Conservation (phyloP, 2,113 vertebrate species). For the Andinoacara biseriatus region DNA sequence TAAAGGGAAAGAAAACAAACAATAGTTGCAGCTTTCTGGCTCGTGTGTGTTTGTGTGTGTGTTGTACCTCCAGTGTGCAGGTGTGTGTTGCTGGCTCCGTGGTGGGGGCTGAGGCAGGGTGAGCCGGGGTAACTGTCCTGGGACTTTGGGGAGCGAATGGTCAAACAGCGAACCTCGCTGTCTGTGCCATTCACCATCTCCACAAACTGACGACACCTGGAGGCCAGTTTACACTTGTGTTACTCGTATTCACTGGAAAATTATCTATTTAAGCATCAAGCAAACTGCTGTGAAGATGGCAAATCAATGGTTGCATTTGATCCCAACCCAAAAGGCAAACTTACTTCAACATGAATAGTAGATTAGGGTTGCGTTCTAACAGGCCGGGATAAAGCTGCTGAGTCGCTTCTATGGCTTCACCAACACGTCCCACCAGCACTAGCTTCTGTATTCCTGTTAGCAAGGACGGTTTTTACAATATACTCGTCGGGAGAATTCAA, state of each 20-base stretch:
- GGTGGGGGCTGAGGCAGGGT: conserved; percentile 91
- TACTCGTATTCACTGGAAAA: background rate
- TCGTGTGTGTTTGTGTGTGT: background rate
- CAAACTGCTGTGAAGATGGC: background rate
- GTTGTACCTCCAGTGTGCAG: conserved; percentile 86
- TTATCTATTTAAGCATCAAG: background rate
- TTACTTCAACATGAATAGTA: conserved; percentile 99
- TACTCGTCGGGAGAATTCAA: background rate
- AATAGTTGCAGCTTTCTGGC: background rate
- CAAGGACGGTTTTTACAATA: conserved; percentile 16
- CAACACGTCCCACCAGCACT: conserved; percentile 95
- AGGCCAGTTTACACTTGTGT: background rate
- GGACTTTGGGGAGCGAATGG: conserved; percentile 91
- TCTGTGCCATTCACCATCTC: conserved; percentile 99
- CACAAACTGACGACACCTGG: conserved; percentile 97
- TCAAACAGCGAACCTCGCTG: conserved; percentile 95
- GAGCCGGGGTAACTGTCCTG: conserved; percentile 96
- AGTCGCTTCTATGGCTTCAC: conserved; percentile 95
- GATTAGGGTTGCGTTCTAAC: conserved; percentile 95
- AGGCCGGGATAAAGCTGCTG: conserved; percentile 95
- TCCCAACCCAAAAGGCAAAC: conserved; percentile 40
- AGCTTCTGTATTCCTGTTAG: conserved; percentile 95
- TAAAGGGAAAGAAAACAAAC: background rate
- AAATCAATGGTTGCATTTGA: background rate
- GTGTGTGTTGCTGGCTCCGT: conserved; percentile 89